Evolutionary conservation across 2,797 vertebrate species (phyloP).

Genomic region (Monodelphis domestica): DNA sequence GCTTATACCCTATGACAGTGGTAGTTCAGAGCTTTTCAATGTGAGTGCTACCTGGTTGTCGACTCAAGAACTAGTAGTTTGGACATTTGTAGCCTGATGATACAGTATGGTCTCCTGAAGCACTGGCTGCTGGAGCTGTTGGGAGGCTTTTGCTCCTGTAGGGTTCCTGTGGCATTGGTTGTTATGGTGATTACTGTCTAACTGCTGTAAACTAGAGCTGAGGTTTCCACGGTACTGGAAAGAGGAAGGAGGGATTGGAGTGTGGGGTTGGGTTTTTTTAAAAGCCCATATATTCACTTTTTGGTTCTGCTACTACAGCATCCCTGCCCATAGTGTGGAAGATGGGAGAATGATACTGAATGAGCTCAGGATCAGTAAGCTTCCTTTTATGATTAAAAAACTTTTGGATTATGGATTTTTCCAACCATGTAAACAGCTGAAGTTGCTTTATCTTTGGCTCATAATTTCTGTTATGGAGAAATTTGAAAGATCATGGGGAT

Average conservation of each 20-base stretch:
- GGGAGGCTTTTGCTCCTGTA: too few relatives aligned
- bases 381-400: background rate
- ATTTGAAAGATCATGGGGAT: background rate
- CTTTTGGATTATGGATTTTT: background rate
- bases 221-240: background rate
- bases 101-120: too few relatives aligned
- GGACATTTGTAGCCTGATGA: too few relatives aligned
- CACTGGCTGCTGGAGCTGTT: too few relatives aligned
- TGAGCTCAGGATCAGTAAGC: background rate
- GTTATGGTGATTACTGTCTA: too few relatives aligned
- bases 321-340: background rate
- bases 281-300: background rate
- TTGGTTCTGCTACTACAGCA: background rate
- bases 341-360: background rate
- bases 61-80: too few relatives aligned
- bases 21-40: too few relatives aligned
- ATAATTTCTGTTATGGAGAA: background rate
- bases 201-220: too few relatives aligned
- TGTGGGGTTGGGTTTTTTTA: background rate
- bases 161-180: too few relatives aligned
- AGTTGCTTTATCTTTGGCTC: background rate
- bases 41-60: too few relatives aligned
- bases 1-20: too few relatives aligned
- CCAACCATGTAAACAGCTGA: background rate
- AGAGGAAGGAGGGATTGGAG: background rate